Percentiles rank a stretch among this genome's conserved stretches.
Conservation (phyloP, 1,140 invertebrate species). For the Neomicropteryx cornuta region DNA sequence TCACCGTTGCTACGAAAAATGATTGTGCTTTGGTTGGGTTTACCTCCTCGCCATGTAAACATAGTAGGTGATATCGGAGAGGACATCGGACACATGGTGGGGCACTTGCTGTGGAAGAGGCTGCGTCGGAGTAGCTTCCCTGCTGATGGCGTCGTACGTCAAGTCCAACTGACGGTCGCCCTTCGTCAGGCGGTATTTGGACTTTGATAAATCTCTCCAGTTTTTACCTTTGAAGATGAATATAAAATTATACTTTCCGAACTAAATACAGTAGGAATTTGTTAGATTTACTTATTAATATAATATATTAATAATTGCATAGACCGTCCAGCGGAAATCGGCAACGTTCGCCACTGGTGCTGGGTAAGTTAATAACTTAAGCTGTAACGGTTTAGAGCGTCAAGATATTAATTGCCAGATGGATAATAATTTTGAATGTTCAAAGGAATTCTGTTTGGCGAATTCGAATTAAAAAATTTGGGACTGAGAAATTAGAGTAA, state of each 20-base stretch:
- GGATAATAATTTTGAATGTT: no score
- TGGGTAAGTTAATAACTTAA: no score
- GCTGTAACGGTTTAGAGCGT: no score
- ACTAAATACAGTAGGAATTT: no score
- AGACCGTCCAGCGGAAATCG: no score
- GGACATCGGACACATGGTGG: slow-evolving; percentile 91
- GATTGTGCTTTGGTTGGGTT: no score
- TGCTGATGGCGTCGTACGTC: slow-evolving; percentile 59
- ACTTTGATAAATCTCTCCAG: slow-evolving; percentile 87
- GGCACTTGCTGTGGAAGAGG: slow-evolving; percentile 45
- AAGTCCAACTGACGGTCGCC: slow-evolving; percentile 91
- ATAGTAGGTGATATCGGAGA: slow-evolving; percentile 96
- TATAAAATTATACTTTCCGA: slow-evolving; percentile 5
- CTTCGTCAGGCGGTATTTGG: slow-evolving; percentile 94
- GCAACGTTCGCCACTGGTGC: no score
- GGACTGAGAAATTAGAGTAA: no score
- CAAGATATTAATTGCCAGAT: no score
- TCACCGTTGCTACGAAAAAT: no score
- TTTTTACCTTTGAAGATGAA: slow-evolving; percentile 37
- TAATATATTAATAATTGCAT: background rate
- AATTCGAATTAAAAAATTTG: no score
- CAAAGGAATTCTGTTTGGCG: no score
- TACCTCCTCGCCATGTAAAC: slow-evolving; percentile 82
- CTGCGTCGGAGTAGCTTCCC: slow-evolving; percentile 20
- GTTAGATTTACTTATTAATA: background rate